Base-by-base conservation (phyloP, 2,888 invertebrate species). In the Epinotia nisella region DNA sequence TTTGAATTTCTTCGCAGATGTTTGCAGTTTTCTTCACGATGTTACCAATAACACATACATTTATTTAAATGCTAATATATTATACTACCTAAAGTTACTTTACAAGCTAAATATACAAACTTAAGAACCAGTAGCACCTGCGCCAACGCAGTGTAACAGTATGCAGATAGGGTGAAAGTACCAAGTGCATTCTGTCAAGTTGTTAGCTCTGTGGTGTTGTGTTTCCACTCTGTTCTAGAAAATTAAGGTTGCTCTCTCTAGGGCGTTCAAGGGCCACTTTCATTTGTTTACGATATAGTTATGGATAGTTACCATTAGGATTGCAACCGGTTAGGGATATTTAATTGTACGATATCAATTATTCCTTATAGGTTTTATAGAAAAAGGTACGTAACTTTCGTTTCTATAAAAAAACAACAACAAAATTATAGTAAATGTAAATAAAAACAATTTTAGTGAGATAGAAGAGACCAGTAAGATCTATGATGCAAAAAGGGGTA, bases 161-260 rank as follows among this genome's bases (percentile, higher is more conserved):
- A 73, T 72, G 72, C 72, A 72, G 72, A 72, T 68, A 60, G 62
- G 72, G 72, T 62, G 72, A 73, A 73, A 73, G 72, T 73, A 45
- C 21, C 60, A 45, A 41, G 72, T 68, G 51, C 68, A 62, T 72
- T 72, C 68, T 68, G 58, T 62, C 17, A 62, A 51, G n/a, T 58
- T 65, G 24, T 53, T 71, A 56, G 61, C 67, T 67, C 51, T 59
- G 13, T 35, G 35, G 64, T 70, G 70, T 70, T 64, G 64, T 64
- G 35, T 70, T 70, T 70, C 61, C 24, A 45, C 55, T 15, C 58
- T 45, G 62, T 68, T 73, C 72, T 73, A 73, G 72, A 73, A 35
- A 35, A 72, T 72, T 58, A 68, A 68, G 72, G 56, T 58, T 68
- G 68, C 72, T 73, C 72, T 73, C 72, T 68, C 72, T 62, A 73